Conservation (phyloP, 2,888 invertebrate species). For the Caenorhabditis panamensis region DNA sequence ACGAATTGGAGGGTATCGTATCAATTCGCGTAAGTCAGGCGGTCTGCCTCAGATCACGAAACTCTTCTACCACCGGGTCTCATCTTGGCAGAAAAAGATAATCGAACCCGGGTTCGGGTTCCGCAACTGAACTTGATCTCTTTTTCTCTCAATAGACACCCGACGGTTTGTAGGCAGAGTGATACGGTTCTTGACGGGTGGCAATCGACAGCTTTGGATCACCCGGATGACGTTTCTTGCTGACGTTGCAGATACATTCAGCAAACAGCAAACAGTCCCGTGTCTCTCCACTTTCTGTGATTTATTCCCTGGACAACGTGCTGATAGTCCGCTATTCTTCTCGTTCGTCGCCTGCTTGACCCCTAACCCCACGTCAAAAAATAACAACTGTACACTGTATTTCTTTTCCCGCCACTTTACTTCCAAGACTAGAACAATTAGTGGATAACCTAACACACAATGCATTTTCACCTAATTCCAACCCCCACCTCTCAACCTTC, state of each 20-base stretch:
- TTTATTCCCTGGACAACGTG: conserved; percentile 27
- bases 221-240: conserved; percentile 11
- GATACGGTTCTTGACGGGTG: conserved; percentile 30
- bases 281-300: conserved; percentile 10
- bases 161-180: conserved; percentile 40
- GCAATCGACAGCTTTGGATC: conserved; percentile 1
- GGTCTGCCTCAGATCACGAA: conserved; percentile 22
- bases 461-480: conserved; percentile 48
- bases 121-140: conserved; percentile 34
- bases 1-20: neutral
- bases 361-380: conserved; percentile 24
- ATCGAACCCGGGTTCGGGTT: conserved; percentile 21
- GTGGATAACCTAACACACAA: conserved; percentile 55
- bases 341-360: conserved; percentile 25
- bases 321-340: conserved; percentile 4
- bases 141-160: conserved; percentile 17
- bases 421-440: conserved; percentile 54
- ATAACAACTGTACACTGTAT: conserved; percentile 50
- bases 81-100: neutral
- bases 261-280: neutral
- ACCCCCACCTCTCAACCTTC: conserved; percentile 21
- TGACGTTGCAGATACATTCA: conserved; percentile 16
- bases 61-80: conserved; percentile 6
- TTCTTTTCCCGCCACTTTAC: conserved; percentile 22
- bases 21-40: neutral